Conservation (phyloP, 2,888 invertebrate species). For the Cephus pygmeus region DNA sequence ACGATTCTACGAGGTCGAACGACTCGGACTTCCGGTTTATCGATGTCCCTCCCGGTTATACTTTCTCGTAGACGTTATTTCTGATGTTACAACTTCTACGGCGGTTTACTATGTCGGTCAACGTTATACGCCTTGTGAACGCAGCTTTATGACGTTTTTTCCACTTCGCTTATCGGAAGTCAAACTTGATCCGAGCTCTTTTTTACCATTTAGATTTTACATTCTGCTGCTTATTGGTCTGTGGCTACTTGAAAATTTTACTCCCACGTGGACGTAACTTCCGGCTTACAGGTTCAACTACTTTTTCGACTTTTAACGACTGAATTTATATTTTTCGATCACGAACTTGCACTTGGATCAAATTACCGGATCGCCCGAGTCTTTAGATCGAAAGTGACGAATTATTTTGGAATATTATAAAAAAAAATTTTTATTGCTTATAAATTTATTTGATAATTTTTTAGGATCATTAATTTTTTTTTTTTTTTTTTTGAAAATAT, state of each 20-base stretch:
- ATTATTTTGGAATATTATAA: not conserved
- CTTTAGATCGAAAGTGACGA: not conserved
- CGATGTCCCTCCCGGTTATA: conserved; percentile 26
- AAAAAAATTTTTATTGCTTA: not conserved
- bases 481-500: not conserved
- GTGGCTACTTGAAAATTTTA: not conserved
- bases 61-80: not conserved
- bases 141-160: not conserved
- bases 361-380: not conserved
- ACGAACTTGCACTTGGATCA: not conserved
- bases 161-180: not conserved
- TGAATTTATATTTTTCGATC: not conserved
- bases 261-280: not conserved
- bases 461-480: too few relatives aligned
- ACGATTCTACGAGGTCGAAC: not conserved
- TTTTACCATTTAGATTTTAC: not conserved
- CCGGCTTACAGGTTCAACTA: not conserved
- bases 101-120: not conserved
- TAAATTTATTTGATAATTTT: not conserved
- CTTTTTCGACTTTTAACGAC: not conserved
- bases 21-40: conserved; percentile 28
- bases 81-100: not conserved
- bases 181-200: too few relatives aligned
- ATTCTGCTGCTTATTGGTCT: not conserved
- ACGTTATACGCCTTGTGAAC: not conserved